phyloP scores from a whole-genome alignment of 2,797 vertebrate genomes.

The Leuciscus waleckii region DNA sequence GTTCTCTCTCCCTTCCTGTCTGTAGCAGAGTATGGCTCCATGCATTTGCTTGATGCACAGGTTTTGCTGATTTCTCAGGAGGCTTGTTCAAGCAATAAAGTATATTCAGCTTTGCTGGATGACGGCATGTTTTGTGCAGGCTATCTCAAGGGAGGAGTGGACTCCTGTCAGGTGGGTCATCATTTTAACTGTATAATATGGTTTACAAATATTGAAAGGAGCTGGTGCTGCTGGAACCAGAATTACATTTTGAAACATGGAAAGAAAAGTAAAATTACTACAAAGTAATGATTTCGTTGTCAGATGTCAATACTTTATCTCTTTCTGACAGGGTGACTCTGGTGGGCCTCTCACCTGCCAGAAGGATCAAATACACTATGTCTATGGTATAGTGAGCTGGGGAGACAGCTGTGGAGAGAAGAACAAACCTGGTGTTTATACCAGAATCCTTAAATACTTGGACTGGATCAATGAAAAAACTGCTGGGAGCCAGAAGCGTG shows the following conservation, averaged over 20 bases:
- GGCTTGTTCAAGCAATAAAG: constrained; percentile 75
- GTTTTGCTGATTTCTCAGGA: constrained; percentile 86
- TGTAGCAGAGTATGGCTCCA: constrained; percentile 69
- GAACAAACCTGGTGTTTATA: constrained; percentile 92
- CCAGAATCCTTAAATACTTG: constrained; percentile 81
- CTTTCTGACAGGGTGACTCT: constrained; percentile 86
- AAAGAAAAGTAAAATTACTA: background rate
- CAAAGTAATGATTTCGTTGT: background rate
- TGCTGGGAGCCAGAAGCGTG: background rate
- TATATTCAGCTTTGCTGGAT: constrained; percentile 78
- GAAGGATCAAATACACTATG: constrained; percentile 65
- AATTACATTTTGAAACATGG: background rate
- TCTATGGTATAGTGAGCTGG: constrained; percentile 95
- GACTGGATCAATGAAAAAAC: constrained; percentile 86
- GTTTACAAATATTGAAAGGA: constrained; percentile 1
- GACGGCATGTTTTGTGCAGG: constrained; percentile 80
- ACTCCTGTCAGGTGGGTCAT: constrained; percentile 80
- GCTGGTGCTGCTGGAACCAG: background rate
- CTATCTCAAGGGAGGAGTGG: constrained; percentile 77
- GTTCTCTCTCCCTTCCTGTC: background rate
- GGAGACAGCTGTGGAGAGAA: constrained; percentile 86
- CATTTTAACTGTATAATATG: background rate
- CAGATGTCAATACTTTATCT: background rate
- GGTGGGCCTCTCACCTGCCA: constrained; percentile 91
- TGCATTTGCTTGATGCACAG: constrained; percentile 84